Percentiles rank a stretch among this genome's conserved stretches.
These are phyloP conservation scores for Drosophila yakuba DNA, from an alignment of 1,140 invertebrate species.

Conservation along the genomic window DNA sequence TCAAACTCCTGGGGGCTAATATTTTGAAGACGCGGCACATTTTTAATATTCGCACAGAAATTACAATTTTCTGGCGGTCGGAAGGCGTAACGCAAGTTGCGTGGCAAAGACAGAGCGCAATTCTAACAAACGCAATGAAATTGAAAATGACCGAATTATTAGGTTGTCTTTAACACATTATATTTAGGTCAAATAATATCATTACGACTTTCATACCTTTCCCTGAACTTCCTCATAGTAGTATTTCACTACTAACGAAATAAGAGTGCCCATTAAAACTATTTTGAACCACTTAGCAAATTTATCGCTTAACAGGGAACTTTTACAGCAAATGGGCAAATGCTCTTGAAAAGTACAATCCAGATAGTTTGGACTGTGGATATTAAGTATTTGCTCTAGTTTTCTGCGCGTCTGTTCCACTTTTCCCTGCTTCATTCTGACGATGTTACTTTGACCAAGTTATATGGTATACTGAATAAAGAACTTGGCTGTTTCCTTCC, in stretches of 20 bases:
- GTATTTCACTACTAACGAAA: conserved; percentile 33
- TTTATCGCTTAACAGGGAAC: neutral
- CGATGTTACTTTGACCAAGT: conserved; percentile 45
- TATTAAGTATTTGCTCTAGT: conserved; percentile 49
- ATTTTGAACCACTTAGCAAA: conserved; percentile 19
- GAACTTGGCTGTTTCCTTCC: conserved; percentile 7
- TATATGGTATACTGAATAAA: conserved; percentile 33
- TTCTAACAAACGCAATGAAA: conserved; percentile 60
- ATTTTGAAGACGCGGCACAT: conserved; percentile 88
- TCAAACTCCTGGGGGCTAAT: conserved; percentile 89
- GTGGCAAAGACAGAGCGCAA: conserved; percentile 88
- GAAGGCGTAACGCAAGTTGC: conserved; percentile 87
- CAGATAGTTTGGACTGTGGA: conserved; percentile 16
- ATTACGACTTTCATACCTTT: neutral
- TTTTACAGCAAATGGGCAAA: conserved; percentile 2
- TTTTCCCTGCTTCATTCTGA: conserved; percentile 16
- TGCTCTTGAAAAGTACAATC: conserved; percentile 22
- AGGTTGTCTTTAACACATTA: too few relatives aligned
- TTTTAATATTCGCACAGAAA: conserved; percentile 88
- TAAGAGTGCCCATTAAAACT: conserved; percentile 9
- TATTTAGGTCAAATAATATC: too few relatives aligned
- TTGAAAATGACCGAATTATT: too few relatives aligned
- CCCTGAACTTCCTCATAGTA: conserved; percentile 58
- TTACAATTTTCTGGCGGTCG: conserved; percentile 91
- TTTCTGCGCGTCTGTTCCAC: conserved; percentile 35